A percentile compares a stretch with the other conserved stretches of the same genome.
Evolutionary conservation across 2,113 vertebrate species (phyloP).

Genomic region (Suncus etruscus): DNA sequence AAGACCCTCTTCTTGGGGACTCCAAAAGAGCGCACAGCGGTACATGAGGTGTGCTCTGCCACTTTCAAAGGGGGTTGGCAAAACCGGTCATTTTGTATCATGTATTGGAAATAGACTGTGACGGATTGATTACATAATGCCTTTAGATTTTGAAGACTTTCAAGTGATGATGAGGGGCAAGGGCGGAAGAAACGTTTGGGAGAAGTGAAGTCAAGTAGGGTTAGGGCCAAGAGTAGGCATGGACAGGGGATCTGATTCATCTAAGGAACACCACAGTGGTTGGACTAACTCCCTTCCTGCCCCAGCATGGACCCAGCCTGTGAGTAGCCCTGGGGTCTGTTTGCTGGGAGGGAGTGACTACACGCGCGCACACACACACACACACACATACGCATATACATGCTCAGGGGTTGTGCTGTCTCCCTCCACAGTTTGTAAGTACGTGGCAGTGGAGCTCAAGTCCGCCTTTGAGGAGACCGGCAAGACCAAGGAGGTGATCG

Average conservation of each 20-base stretch:
- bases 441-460: constrained; percentile 97
- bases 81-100: constrained; percentile 10
- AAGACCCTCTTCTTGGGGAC: not conserved
- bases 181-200: not conserved
- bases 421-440: constrained; percentile 94
- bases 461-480: constrained; percentile 96
- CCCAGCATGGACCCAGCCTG: not conserved
- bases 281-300: not conserved
- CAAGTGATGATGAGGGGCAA: not conserved
- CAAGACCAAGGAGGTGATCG: constrained; percentile 96
- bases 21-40: not conserved
- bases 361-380: too few species aligned
- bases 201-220: not conserved
- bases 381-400: too few species aligned
- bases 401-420: not conserved
- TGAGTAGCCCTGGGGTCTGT: not conserved
- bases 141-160: not conserved
- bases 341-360: too few species aligned
- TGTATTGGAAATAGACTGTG: not conserved
- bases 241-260: not conserved
- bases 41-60: not conserved
- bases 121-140: not conserved
- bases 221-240: not conserved
- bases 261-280: not conserved
- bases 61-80: constrained; percentile 6